phyloP scores from a whole-genome alignment of 2,797 vertebrate species.

The Phoxinus dragarum region DNA sequence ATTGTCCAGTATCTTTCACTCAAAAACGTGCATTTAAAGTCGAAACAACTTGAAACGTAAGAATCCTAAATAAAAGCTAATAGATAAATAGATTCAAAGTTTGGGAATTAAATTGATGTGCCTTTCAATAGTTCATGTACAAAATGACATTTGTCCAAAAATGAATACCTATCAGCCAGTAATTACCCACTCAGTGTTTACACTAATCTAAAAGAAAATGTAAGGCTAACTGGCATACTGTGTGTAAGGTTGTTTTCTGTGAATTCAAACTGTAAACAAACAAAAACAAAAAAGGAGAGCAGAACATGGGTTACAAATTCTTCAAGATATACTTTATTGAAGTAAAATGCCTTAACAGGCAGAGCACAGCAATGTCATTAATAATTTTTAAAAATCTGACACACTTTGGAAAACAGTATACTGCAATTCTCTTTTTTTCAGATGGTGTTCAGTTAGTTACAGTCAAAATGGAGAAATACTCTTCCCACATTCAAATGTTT shows the following conservation, averaged over 20 bases:
- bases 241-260: too few relatives aligned
- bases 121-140: neutral
- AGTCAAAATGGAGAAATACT: constrained; percentile 51
- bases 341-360: constrained; percentile 78
- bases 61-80: neutral
- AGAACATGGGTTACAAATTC: constrained; percentile 57
- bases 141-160: too few relatives aligned
- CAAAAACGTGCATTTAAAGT: neutral
- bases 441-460: constrained; percentile 75
- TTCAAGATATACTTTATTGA: constrained; percentile 80
- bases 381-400: constrained; percentile 64
- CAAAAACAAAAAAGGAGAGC: constrained; percentile 21
- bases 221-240: neutral
- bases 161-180: neutral
- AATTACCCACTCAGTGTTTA: neutral
- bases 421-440: constrained; percentile 56
- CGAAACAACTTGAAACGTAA: neutral
- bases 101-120: neutral
- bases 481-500: constrained; percentile 83
- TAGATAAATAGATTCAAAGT: neutral
- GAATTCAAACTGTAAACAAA: constrained; percentile 9
- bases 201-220: neutral
- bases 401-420: constrained; percentile 57
- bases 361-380: constrained; percentile 73
- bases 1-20: neutral